Conservation (phyloP, 2,113 vertebrate genomes). For the Fulica atra region DNA sequence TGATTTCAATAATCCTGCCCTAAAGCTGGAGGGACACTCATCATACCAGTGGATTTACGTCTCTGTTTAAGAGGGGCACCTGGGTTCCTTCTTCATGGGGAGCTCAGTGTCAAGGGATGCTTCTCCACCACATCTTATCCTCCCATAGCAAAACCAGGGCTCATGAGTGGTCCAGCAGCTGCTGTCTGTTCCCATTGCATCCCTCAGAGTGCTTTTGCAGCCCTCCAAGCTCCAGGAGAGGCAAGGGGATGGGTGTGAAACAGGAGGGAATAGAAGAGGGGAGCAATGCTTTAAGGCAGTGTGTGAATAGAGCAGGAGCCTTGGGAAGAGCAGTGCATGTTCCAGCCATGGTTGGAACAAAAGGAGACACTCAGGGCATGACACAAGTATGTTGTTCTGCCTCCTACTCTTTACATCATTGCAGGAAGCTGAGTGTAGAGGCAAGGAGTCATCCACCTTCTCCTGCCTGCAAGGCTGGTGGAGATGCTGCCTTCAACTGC, state of each 20-base stretch:
- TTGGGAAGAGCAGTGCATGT: background rate
- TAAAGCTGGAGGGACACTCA: background rate
- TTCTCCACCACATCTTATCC: background rate
- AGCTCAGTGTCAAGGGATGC: accelerated
- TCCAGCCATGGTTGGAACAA: background rate
- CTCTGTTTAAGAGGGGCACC: background rate
- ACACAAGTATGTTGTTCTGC: background rate
- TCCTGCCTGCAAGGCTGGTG: background rate
- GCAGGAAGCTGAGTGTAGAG: background rate
- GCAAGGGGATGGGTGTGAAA: background rate
- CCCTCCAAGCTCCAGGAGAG: background rate
- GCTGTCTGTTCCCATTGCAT: background rate
- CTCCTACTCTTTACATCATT: background rate
- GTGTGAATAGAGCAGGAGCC: background rate
- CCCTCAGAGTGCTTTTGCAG: background rate
- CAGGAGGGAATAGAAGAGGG: background rate
- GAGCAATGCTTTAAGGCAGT: background rate
- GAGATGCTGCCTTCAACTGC: background rate
- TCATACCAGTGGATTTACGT: background rate
- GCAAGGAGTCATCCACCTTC: background rate
- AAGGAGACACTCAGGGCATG: background rate
- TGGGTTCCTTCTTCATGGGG: accelerated
- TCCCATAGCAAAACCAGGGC: background rate
- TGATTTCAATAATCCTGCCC: background rate
- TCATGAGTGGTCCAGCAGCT: background rate